phyloP scores from a whole-genome alignment of 2,888 invertebrate genomes.

The Lepidochrysops patricia region DNA sequence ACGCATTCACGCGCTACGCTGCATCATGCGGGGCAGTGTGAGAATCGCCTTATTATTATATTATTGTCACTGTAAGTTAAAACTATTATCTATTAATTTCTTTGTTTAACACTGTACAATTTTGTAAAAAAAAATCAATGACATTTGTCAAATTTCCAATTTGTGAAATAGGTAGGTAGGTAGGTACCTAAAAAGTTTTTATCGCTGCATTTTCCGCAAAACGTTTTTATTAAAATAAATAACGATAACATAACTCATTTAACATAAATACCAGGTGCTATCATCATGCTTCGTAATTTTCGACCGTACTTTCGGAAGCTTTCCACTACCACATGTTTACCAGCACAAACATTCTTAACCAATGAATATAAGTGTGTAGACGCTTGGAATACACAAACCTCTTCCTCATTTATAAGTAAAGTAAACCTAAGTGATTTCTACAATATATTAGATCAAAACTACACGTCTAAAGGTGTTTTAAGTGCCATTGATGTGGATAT shows the following conservation, averaged over 20 bases:
- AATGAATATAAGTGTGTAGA: slow-evolving; percentile 82
- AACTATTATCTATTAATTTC: no score
- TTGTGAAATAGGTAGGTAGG: no score
- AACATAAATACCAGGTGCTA: background rate
- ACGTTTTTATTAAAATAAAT: no score
- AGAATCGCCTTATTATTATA: no score
- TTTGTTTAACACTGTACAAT: no score
- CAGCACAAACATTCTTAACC: slow-evolving; percentile 54
- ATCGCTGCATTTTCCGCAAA: no score
- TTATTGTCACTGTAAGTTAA: no score
- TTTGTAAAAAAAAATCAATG: no score
- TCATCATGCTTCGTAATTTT: slow-evolving; percentile 21
- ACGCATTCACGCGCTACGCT: no score
- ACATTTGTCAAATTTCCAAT: no score
- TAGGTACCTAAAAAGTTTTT: no score
- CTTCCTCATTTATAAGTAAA: slow-evolving; percentile 75
- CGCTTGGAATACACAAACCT: slow-evolving; percentile 79
- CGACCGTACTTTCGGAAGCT: slow-evolving; percentile 14
- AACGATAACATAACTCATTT: background rate
- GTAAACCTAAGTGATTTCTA: slow-evolving; percentile 81
- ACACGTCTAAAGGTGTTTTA: slow-evolving; percentile 74
- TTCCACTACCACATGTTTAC: slow-evolving; percentile 13
- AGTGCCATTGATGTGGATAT: slow-evolving; percentile 89
- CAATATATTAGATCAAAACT: slow-evolving; percentile 79
- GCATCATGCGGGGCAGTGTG: no score